Conservation (phyloP, 2,113 vertebrate species). For the Lepisosteus osseus region DNA sequence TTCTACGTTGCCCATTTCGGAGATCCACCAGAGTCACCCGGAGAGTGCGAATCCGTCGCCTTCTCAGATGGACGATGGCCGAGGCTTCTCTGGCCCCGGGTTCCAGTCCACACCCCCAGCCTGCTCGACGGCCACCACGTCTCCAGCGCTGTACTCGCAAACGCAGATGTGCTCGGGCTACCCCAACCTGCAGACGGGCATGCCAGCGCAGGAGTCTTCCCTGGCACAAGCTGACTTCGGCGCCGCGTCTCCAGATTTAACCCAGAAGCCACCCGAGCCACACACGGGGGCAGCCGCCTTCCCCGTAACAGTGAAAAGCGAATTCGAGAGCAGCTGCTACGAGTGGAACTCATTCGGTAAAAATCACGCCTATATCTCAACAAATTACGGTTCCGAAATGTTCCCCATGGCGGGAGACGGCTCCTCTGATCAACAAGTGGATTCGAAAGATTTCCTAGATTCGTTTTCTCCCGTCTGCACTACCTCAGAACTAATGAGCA, state of each 20-base stretch:
- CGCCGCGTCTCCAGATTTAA: constrained; percentile 63
- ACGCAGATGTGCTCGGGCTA: constrained; percentile 68
- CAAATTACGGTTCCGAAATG: constrained; percentile 68
- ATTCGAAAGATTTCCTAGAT: constrained; percentile 73
- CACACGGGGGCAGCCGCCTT: constrained; percentile 76
- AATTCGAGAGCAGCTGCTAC: constrained; percentile 78
- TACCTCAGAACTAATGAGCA: constrained; percentile 67
- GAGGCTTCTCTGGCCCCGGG: constrained; percentile 66
- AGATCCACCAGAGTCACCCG: constrained; percentile 66
- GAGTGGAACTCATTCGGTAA: constrained; percentile 80
- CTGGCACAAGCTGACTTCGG: constrained; percentile 55
- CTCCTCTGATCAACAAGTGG: constrained; percentile 68
- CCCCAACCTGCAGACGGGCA: constrained; percentile 54
- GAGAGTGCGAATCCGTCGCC: constrained; percentile 59
- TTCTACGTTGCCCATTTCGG: constrained; percentile 78
- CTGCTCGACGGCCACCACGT: constrained; percentile 41
- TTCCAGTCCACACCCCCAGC: constrained; percentile 59
- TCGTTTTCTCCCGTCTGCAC: constrained; percentile 64
- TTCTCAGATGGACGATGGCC: constrained; percentile 50
- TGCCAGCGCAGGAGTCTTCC: constrained; percentile 61
- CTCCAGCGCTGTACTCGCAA: constrained; percentile 48
- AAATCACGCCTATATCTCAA: constrained; percentile 63
- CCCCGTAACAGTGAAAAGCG: constrained; percentile 75
- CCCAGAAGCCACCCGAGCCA: constrained; percentile 72
- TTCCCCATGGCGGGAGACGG: constrained; percentile 68